phyloP scores from a whole-genome alignment of 2,888 invertebrate species.

The Habroteleia sp. region DNA sequence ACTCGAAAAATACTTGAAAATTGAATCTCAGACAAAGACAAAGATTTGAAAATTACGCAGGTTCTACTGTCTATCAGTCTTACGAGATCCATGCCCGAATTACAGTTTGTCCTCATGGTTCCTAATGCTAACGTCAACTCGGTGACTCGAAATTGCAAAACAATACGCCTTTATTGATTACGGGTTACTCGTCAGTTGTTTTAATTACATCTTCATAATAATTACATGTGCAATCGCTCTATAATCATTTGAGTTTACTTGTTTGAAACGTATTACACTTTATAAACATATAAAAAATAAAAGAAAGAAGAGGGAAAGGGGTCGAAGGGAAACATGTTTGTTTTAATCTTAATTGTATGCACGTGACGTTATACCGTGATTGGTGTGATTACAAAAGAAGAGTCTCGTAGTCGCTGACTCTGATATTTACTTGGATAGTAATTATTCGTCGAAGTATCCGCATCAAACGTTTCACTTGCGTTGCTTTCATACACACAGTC shows the following conservation, averaged over 20 bases:
- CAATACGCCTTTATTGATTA: conserved; percentile 8
- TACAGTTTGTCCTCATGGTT: neutral
- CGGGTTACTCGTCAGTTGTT: too few species aligned
- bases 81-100: conserved; percentile 6
- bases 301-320: conserved; percentile 1
- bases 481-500: conserved; percentile 54
- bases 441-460: conserved; percentile 62
- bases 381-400: conserved; percentile 38
- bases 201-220: too few species aligned
- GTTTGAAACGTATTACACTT: neutral
- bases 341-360: conserved; percentile 14
- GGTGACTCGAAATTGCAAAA: conserved; percentile 5
- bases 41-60: neutral
- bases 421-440: conserved; percentile 43
- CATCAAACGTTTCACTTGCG: conserved; percentile 61
- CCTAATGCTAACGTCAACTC: neutral
- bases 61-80: conserved; percentile 6
- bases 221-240: conserved; percentile 12
- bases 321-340: neutral
- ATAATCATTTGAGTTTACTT: neutral
- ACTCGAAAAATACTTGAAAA: too few species aligned
- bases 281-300: conserved; percentile 4
- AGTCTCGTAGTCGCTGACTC: conserved; percentile 17
- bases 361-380: conserved; percentile 16
- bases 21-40: too few species aligned